Evolutionary conservation across 2,113 vertebrate species (phyloP).

Genomic region (Synchiropus splendidus): DNA sequence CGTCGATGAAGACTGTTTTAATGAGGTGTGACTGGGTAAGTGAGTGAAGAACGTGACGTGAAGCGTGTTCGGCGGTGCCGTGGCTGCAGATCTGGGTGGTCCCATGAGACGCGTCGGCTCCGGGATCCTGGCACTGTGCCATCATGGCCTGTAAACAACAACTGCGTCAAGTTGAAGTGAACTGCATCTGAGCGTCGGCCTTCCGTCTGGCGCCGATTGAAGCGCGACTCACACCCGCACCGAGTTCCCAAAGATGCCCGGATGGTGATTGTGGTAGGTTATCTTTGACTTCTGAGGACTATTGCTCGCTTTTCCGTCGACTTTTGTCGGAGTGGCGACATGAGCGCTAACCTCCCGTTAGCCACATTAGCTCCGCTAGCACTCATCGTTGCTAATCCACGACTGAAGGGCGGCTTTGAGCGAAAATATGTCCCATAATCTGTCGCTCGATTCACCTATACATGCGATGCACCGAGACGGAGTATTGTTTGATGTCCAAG

Average conservation of each 20-base stretch:
- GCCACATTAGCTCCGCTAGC: constrained; percentile 23
- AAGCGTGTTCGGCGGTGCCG: too few relatives aligned
- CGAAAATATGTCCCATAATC: too few relatives aligned
- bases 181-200: constrained; percentile 33
- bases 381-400: constrained; percentile 18
- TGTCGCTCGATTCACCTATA: too few relatives aligned
- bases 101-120: constrained; percentile 54
- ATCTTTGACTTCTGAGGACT: constrained; percentile 1
- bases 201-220: constrained; percentile 8
- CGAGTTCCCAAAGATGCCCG: constrained; percentile 41
- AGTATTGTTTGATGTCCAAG: not conserved
- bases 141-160: constrained; percentile 68
- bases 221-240: not conserved
- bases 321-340: not conserved
- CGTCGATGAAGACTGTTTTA: too few relatives aligned
- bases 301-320: not conserved
- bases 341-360: constrained; percentile 25
- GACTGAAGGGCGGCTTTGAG: not conserved
- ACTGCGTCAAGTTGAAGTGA: constrained; percentile 54
- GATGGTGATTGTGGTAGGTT: constrained; percentile 51
- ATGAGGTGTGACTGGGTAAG: too few relatives aligned
- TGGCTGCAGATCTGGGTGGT: constrained; percentile 44
- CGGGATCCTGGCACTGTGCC: constrained; percentile 49
- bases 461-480: not conserved
- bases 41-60: too few relatives aligned